Evolutionary conservation across 2,797 vertebrate species (phyloP), one percentile per base, ranked within the genome.

Genomic region (Glyptemys insculpta): DNA sequence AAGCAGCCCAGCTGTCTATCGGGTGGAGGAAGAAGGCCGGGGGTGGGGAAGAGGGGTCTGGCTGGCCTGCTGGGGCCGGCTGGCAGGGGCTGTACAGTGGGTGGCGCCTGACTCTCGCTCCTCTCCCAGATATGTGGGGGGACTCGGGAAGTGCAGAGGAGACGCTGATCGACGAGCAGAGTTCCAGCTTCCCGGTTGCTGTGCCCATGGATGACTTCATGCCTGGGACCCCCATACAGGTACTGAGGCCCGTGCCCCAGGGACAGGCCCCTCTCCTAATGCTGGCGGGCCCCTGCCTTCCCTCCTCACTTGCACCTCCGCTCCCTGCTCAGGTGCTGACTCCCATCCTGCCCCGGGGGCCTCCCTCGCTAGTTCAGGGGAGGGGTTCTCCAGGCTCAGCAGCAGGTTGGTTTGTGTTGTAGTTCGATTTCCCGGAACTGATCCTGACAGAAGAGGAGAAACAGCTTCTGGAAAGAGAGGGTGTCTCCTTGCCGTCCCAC

Each of bases 391-490:
- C 9, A 4, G 53, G 88, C 80, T 80, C 12, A 85, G 27, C 0
- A 2, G 19, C 1, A 0, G 0, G 49, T 1, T 41, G 81, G 81
- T 94, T 62, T 72, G 5, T 81, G 65, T 97, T 79, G 84, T 82
- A 99, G 98, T 98, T 98, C 82, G 96, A 97, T 65, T 98, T 98
- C 76, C 98, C 98, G 94, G 98, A 98, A 56, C 98, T 99, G 29
- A 89, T 98, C 68, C 98, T 99, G 93, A 99, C 98, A 1, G 99
- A 99, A 52, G 99, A 99, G 82, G 99, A 99, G 96, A 98, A 97
- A 87, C 98, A 98, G 41, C 98, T 99, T 34, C 96, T 99, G 97
- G 96, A 98, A 3, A 99, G 99, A 95, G 99, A 99, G 94, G 99
- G 99, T 8, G 88, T 98, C 41, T 96, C 97, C 2, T 97, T 99